Evolutionary conservation across 1,140 invertebrate genomes (phyloP), one percentile per base, ranked within the genome.

Genomic region (Drosophila elegans): DNA sequence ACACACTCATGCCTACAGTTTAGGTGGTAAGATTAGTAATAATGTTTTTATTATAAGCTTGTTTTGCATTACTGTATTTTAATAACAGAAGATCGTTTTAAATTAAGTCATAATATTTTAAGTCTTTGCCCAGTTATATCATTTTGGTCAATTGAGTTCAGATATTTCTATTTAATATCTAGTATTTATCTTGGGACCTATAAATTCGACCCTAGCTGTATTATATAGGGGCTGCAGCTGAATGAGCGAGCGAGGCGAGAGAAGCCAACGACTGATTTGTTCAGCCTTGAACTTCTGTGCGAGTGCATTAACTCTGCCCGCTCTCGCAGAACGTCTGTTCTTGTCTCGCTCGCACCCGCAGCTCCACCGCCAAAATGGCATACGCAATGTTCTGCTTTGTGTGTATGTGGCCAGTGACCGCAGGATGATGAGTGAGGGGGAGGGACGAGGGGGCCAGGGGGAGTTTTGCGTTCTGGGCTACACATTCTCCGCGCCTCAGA

Each of bases 221-320:
- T 44, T 44, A 29, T 53, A 48, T 63, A 62, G 64, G 83, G 77
- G 85, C 83, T 78, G 69, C 83, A 80, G 80, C 51, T 42, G 64
- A 71, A 34, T 34, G 51, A 71, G 51, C 32, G 62, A 77, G 63
- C 44, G 74, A 80, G 61, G 74, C 59, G 66, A 67, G 64, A 63
- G 75, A 82, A 78, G 64, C 80, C 63, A 88, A 75, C 88, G 88
- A 89, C 88, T 84, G 88, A 91, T 91, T 91, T 84, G 88, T 83
- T 89, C 89, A 91, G 88, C 88, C 88, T 91, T 91, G 88, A 91
- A 91, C 88, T 91, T 91, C 88, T 91, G 71, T 72, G 53, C 66
- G 88, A 91, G 88, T 91, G 88, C 88, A 91, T 91, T 91, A 91
- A 91, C 88, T 91, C 79, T 44, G 68, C 57, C 56, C 56, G 56